Evolutionary conservation across 35 echinoderm and acorn worm genomes (phyloP).

Genomic region (Acanthaster planci): DNA sequence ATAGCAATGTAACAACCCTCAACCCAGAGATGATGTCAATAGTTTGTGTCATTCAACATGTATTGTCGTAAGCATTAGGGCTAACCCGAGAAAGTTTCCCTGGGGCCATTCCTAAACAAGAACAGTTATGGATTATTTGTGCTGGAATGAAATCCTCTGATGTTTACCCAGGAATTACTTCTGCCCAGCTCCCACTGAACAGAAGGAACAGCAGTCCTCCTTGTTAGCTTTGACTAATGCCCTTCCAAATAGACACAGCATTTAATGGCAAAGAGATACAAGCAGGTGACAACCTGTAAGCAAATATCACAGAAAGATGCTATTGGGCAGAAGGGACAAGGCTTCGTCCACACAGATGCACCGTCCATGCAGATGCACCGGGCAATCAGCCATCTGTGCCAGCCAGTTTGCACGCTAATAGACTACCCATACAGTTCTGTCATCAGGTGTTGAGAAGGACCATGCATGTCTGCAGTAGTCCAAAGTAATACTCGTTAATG

Average conservation of each 20-base stretch:
- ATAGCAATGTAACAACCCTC: too few relatives aligned
- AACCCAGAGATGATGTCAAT: too few relatives aligned
- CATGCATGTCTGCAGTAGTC: constrained; percentile 2
- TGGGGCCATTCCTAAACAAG: neutral
- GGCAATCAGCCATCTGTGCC: too few relatives aligned
- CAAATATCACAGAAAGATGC: neutral
- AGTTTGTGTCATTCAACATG: neutral
- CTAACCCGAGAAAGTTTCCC: neutral
- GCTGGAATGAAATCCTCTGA: neutral
- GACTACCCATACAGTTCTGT: too few relatives aligned
- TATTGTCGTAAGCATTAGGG: constrained; percentile 8
- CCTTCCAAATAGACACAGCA: constrained; percentile 9
- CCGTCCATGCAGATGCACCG: too few relatives aligned
- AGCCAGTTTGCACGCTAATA: too few relatives aligned
- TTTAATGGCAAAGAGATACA: constrained; percentile 8
- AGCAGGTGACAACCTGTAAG: neutral
- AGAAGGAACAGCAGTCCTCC: neutral
- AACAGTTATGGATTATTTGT: constrained; percentile 17
- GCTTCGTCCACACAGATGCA: too few relatives aligned
- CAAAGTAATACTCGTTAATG: constrained; percentile 1
- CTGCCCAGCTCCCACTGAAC: neutral
- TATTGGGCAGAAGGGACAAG: too few relatives aligned
- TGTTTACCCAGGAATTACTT: constrained; percentile 15
- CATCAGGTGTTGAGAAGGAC: neutral
- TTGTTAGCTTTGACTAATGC: neutral